Base-by-base conservation (phyloP, 2,797 vertebrate genomes). In the Salarias fasciatus region DNA sequence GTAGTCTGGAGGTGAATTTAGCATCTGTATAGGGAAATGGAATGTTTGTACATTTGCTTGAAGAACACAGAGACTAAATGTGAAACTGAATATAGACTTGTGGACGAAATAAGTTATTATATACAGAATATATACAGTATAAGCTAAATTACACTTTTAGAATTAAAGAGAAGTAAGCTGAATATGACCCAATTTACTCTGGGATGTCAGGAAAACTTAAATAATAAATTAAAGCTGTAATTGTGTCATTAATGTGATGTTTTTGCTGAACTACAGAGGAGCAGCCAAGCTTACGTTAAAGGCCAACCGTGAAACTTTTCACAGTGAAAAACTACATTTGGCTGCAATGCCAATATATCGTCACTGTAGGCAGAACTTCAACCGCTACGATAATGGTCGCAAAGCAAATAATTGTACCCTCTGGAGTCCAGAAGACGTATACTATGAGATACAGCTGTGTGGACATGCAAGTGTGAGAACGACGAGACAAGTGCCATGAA, bases 1-100 rank as follows among this genome's bases (percentile, higher is more conserved):
- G 79, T 44, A 61, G 61, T 44, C 52, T 64, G 31, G 6, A 18
- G 11, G 46, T 51, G 14, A 63, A 69, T 58, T 48, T 40, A 55
- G 37, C 54, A 52, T 53, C 31, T 37, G 56, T 30, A 24, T 45
- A 46, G 49, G 38, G 31, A 63, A 41, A 15, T 3, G 59, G n/a
- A 43, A 38, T 18, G 38, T 63, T 47, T 49, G 38, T 47, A 33
- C 15, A 11, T 64, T 65, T 15, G 24, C 14, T 51, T 11, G 18
- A 43, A 41, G 37, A 42, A 43, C 10, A 55, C 30, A 30, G 12
- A 24, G 24, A 35, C 45, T 6, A n/a, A 41, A 51, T 55, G 43
- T 50, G 15, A 54, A 54, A 55, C 13, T 43, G 37, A 46, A 51
- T 49, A 47, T 24, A 33, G 6, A 3, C 18, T 24, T 24, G n/a